Evolutionary conservation across 2,797 vertebrate genomes (phyloP).

Genomic region (Peromyscus eremicus): DNA sequence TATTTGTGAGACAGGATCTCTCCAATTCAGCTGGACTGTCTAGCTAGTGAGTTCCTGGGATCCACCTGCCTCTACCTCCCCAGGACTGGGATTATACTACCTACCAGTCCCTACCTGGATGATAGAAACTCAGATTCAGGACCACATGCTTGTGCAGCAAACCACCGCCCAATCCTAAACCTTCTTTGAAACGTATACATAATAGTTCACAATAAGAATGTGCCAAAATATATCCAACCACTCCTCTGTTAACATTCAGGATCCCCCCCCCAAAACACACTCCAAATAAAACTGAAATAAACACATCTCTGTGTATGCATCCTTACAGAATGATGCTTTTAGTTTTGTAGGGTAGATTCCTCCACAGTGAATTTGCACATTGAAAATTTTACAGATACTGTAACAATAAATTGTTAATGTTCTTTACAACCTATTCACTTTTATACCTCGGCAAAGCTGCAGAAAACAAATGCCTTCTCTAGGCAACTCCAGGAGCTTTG

Average conservation of each 20-base stretch:
- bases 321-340: neutral
- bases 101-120: neutral
- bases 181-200: slow-evolving; percentile 13
- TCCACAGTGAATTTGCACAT: neutral
- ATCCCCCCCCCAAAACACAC: neutral
- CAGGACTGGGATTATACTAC: neutral
- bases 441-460: slow-evolving; percentile 49
- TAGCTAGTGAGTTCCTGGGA: neutral
- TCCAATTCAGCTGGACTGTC: neutral
- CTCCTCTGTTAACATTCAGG: neutral
- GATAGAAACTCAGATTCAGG: neutral
- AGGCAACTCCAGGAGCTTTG: slow-evolving; percentile 18
- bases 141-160: neutral
- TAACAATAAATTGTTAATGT: slow-evolving; percentile 61
- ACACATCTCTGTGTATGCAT: neutral
- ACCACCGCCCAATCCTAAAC: neutral
- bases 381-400: slow-evolving; percentile 44
- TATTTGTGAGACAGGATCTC: neutral
- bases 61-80: neutral
- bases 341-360: neutral
- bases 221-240: neutral
- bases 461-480: slow-evolving; percentile 66
- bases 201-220: neutral
- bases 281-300: slow-evolving; percentile 27
- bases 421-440: slow-evolving; percentile 67